phyloP scores from a whole-genome alignment of 2,888 invertebrate genomes.

The Oxytorus armatus region DNA sequence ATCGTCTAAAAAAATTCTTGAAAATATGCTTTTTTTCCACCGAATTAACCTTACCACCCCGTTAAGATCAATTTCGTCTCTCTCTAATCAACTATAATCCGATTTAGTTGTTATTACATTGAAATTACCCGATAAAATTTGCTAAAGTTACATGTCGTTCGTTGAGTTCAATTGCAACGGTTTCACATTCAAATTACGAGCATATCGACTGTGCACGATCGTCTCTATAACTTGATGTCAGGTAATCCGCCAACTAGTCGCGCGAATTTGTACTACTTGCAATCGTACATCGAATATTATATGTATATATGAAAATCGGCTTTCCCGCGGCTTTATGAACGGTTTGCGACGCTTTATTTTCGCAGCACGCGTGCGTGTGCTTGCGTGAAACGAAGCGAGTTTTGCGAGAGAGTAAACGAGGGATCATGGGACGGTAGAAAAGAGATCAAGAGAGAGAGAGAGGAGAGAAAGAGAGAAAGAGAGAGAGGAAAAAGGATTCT shows the following conservation, averaged over 20 bases:
- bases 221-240: neutral
- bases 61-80: too few relatives aligned
- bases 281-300: slow-evolving; percentile 25
- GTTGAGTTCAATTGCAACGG: too few relatives aligned
- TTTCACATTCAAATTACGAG: too few relatives aligned
- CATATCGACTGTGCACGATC: too few relatives aligned
- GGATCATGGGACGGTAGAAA: neutral
- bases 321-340: slow-evolving; percentile 53
- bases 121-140: too few relatives aligned
- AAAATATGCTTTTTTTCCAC: too few relatives aligned
- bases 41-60: too few relatives aligned
- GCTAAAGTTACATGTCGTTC: too few relatives aligned
- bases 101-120: too few relatives aligned
- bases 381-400: slow-evolving; percentile 20
- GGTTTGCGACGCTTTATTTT: slow-evolving; percentile 72
- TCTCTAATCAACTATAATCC: too few relatives aligned
- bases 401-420: neutral
- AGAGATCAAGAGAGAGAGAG: neutral
- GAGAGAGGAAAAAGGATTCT: slow-evolving; percentile 11
- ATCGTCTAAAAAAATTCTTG: too few relatives aligned
- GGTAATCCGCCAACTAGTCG: slow-evolving; percentile 21
- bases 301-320: slow-evolving; percentile 41
- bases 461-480: neutral
- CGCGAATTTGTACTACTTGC: slow-evolving; percentile 6
- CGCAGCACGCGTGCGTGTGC: slow-evolving; percentile 51